Base-by-base conservation (phyloP, 2,113 vertebrate species). In the Sylvia atricapilla region DNA sequence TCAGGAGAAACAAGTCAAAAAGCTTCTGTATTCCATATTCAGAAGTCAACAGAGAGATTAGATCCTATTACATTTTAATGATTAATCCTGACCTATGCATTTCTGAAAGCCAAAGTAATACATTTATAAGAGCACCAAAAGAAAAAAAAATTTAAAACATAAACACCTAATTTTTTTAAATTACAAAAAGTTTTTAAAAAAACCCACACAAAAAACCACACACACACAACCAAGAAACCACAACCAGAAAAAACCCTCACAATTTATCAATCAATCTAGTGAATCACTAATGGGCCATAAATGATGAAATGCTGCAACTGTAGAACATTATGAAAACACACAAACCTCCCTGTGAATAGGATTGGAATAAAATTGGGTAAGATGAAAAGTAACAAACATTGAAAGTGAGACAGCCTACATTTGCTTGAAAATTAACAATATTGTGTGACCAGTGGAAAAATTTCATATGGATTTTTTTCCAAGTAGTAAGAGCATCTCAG, bases 31-130 rank as follows among this genome's bases (percentile, higher is more conserved):
- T 73, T 86, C 39, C 63, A 9, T 66, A 18, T 39, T 84, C 49
- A 50, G 43, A 77, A 90, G 73, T 39, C 72, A 64, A 47, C 11
- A 43, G 62, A 91, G 27, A 84, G 5, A 44, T 13, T 30, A 53
- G n/a, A 87, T 30, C 50, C 41, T 85, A 46, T 77, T 77, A 53
- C 6, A 60, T 56, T 79, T 94, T 53, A 94, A 69, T 89, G 81
- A 69, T 62, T 91, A 91, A 87, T 92, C 56, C 27, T 62, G 41
- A 75, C 82, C 10, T 49, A 85, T 49, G 53, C 2, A 18, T 69
- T 89, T 79, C 69, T 93, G 66, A 89, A 91, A 89, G 21, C 14
- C 53, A 66, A 85, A 75, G n/a, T 64, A 89, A 89, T 76, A 56
- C 24, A 68, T 49, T 41, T n/a, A 72, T 4, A 0, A 81, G 19